Evolutionary conservation across 2,888 invertebrate species (phyloP).

Genomic region (Acleris sparsana): DNA sequence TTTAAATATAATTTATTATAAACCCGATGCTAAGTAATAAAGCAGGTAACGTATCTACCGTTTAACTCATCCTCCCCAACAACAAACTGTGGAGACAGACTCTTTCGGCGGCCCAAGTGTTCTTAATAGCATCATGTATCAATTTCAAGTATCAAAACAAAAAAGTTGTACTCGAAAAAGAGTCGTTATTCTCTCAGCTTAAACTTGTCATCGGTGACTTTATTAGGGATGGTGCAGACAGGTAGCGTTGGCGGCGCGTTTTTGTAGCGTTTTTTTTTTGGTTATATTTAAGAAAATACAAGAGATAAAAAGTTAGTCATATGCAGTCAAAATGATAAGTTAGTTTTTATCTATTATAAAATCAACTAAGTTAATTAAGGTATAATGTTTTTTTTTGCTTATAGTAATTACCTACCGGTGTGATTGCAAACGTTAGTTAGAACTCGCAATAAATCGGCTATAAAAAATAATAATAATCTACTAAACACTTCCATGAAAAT

Average conservation of each 20-base stretch:
- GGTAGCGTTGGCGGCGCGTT: conserved; percentile 27
- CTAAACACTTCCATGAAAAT: too few species aligned
- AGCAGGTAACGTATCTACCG: conserved; percentile 5
- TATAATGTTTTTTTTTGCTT: too few species aligned
- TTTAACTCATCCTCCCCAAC: conserved; percentile 10
- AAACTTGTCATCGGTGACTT: conserved; percentile 63
- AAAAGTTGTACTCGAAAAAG: conserved; percentile 52
- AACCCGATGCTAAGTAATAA: background rate
- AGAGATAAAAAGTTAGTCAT: too few species aligned
- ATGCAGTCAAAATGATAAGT: too few species aligned
- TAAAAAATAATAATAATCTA: too few species aligned
- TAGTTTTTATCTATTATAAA: too few species aligned
- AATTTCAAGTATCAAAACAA: conserved; percentile 58
- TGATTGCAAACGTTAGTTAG: too few species aligned
- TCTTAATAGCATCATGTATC: conserved; percentile 68
- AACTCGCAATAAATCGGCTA: too few species aligned
- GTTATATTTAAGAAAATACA: background rate
- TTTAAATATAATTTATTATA: too few species aligned
- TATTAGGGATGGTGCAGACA: conserved; percentile 51
- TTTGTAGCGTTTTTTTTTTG: background rate
- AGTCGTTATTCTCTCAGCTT: conserved; percentile 56
- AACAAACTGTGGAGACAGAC: conserved; percentile 32
- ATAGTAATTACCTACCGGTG: too few species aligned
- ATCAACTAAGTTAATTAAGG: too few species aligned
- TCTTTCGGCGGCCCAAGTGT: conserved; percentile 51